Conservation (phyloP, 2,888 invertebrate genomes). For the Phyllotreta striolata region DNA sequence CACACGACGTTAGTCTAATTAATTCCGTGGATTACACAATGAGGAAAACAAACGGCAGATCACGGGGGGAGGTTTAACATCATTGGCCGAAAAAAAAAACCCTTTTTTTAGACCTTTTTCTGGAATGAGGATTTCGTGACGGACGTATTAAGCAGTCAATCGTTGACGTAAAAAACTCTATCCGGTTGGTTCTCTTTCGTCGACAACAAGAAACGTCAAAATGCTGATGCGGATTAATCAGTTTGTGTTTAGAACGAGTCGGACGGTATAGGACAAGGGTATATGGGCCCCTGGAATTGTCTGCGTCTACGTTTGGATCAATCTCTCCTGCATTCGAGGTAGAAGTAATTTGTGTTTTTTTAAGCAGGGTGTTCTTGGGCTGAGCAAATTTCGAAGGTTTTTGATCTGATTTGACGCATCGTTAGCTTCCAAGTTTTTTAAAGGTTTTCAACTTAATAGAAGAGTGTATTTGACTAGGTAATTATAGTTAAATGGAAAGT, state of each 20-base stretch:
- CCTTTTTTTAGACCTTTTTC: neutral
- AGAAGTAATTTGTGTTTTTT: no score
- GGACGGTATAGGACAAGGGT: no score
- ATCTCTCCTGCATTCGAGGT: no score
- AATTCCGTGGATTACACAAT: neutral
- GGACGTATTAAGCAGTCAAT: slow-evolving; percentile 3
- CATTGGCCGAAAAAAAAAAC: neutral
- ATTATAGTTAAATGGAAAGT: no score
- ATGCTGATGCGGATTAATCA: slow-evolving; percentile 4
- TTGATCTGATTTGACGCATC: no score
- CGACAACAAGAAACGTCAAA: slow-evolving; percentile 8
- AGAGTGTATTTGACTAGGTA: no score
- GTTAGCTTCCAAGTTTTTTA: no score
- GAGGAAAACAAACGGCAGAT: neutral
- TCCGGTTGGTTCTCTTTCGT: neutral
- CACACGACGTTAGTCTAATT: neutral
- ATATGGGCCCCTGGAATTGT: no score
- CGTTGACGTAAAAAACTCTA: neutral
- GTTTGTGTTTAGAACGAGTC: neutral
- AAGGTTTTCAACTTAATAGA: no score
- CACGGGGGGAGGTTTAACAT: slow-evolving; percentile 1
- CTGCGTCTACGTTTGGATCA: no score
- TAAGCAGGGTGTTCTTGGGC: no score
- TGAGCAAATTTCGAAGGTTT: no score
- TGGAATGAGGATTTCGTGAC: slow-evolving; percentile 3